Percentiles rank a stretch among this genome's conserved stretches.
Conservation (phyloP, 2,113 vertebrate species). For the Pleuronectes platessa region DNA sequence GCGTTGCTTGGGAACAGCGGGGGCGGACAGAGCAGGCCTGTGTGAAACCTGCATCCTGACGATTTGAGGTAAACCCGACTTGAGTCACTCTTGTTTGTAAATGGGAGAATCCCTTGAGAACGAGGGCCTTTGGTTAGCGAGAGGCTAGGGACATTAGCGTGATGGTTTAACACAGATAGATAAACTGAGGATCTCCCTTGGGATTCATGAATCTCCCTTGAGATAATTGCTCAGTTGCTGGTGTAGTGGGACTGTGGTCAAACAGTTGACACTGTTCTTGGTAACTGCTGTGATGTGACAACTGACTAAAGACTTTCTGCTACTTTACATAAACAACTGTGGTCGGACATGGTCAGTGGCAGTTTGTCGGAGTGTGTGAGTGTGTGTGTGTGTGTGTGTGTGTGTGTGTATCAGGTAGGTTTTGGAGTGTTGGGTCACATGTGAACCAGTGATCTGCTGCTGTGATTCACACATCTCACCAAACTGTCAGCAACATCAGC, state of each 20-base stretch:
- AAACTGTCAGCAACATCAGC: neutral
- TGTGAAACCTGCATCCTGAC: neutral
- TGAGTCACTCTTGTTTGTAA: slow-evolving; percentile 24
- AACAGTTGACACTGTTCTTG: slow-evolving; percentile 25
- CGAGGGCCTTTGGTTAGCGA: neutral
- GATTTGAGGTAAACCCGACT: slow-evolving; percentile 4
- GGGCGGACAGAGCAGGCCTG: neutral
- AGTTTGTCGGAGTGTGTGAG: neutral
- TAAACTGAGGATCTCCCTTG: neutral
- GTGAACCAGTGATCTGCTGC: neutral
- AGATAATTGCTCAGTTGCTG: slow-evolving; percentile 16
- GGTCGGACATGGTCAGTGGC: slow-evolving; percentile 23
- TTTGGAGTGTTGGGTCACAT: neutral
- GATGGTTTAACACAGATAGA: slow-evolving; percentile 10
- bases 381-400: neutral
- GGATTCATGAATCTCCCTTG: neutral
- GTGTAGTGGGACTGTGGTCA: slow-evolving; percentile 25
- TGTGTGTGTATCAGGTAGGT: neutral
- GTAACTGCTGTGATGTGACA: slow-evolving; percentile 25
- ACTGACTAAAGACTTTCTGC: slow-evolving; percentile 27
- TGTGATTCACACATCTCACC: neutral
- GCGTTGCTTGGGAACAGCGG: slow-evolving; percentile 25
- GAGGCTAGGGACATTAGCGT: neutral
- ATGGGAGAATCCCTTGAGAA: neutral
- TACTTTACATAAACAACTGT: neutral